Base-by-base conservation (phyloP, 2,797 vertebrate species). In the Paratrypauchen microcephalus region DNA sequence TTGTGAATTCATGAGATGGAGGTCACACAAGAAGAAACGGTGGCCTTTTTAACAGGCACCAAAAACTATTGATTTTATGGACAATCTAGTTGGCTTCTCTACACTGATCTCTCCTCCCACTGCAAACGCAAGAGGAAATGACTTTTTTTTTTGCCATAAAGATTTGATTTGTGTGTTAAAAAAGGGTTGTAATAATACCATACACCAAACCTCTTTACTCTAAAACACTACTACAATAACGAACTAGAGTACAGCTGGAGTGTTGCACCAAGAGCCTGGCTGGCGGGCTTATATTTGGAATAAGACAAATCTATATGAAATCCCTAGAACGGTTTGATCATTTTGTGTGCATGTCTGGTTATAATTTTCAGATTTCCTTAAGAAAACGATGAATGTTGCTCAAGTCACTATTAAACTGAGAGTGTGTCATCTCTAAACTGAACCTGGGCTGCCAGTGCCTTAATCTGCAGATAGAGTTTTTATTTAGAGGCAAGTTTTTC, bases 1-100 rank as follows among this genome's bases (percentile, higher is more conserved):
- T 28, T 75, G 66, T 71, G 78, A 63, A 84, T 81, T 72, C 61
- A 76, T 81, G 80, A 83, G 65, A 12, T 55, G 57, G 41, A 21
- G 65, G 66, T 72, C 58, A 63, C 76, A 74, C 59, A 65, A 73
- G 65, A 64, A 71, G 75, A 47, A 32, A 56, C 68, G 41, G 13
- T 1, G 21, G 36, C 61, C 74, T 72, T 62, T 81, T 83, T 76
- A 79, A 78, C 73, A 71, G 64, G n/a, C 32, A 23, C 52, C 19
- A 30, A 54, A 47, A 56, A 54, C 0, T 54, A 79, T 76, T 77
- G 80, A 82, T 77, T 78, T 59, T 52, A 57, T 12, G 18, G 66
- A 63, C 66, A 66, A 67, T 28, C 64, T 72, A 69, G 5, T 75
- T 6, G n/a, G 65, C 24, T 32, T 65, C 24, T 47, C 26, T 18